Evolutionary conservation across 2,888 invertebrate species (phyloP), one percentile per base, ranked within the genome.

Genomic region (Melinaea marsaeus): DNA sequence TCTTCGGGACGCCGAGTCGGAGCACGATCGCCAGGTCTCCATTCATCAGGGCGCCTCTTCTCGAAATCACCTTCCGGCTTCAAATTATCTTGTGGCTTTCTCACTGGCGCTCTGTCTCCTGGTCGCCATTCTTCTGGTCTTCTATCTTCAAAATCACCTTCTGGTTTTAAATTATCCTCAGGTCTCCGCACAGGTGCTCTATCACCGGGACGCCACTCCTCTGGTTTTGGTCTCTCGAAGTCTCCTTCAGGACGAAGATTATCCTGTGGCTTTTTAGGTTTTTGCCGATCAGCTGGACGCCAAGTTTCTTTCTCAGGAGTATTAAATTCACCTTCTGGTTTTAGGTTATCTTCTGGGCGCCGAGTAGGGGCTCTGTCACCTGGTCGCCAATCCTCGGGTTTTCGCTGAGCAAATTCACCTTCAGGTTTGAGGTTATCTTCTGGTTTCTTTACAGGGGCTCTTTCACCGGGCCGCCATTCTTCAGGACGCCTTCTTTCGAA

Each of bases 161-260:
- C 94, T 0, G 92, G 92, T 87, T 90, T 69, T 0, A 94, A 79
- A 72, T 92, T 92, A 70, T 93, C 93, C 45, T 85, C 80, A 0
- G 90, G 92, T 13, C 79, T 77, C 2, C 78, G 81, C 7, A 79
- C 81, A 22, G 78, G 76, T 2, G 68, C 85, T 62, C 79, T 69
- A 67, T 91, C 90, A 22, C 81, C 91, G 6, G 82, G 83, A 46
- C 72, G 71, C 74, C 78, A 88, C 55, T 72, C 93, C 72, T 94
- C 93, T 0, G 91, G 91, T 56, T 79, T 79, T 2, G 86, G 90
- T 61, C 74, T 77, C 57, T 91, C 90, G 74, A 94, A 93, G 13
- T 92, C 91, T 3, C 93, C 93, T 78, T 94, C 93, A 0, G 92
- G 90, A 57, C 83, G 82, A 0, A 94, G 75, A 72, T 92, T 91